Conservation (phyloP, 2,797 vertebrate species). For the Balearica regulorum region DNA sequence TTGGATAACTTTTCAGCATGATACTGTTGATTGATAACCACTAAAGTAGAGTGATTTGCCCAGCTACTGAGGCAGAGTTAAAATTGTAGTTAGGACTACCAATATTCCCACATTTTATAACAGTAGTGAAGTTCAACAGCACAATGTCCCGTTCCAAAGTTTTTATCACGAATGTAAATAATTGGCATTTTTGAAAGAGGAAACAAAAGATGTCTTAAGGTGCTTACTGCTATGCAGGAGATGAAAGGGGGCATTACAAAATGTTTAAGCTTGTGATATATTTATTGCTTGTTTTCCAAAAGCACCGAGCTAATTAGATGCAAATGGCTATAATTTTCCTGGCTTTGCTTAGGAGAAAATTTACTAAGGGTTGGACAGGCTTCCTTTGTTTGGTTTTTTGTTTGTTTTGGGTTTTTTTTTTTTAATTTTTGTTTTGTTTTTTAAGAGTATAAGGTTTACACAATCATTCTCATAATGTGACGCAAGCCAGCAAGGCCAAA, state of each 20-base stretch:
- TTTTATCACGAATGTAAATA: slow-evolving; percentile 72
- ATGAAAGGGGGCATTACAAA: slow-evolving; percentile 80
- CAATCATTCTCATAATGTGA: slow-evolving; percentile 82
- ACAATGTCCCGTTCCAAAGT: slow-evolving; percentile 76
- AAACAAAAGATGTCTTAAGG: slow-evolving; percentile 73
- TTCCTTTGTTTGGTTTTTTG: slow-evolving; percentile 53
- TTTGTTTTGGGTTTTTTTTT: neutral
- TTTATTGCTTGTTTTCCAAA: slow-evolving; percentile 76
- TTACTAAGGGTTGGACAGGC: slow-evolving; percentile 67
- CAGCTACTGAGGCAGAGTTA: slow-evolving; percentile 48
- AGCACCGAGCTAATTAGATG: slow-evolving; percentile 67
- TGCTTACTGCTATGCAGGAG: slow-evolving; percentile 80
- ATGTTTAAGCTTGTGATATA: slow-evolving; percentile 72
- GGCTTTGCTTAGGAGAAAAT: slow-evolving; percentile 71
- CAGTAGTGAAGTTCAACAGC: slow-evolving; percentile 69
- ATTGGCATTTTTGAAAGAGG: slow-evolving; percentile 75
- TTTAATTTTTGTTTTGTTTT: slow-evolving; percentile 49
- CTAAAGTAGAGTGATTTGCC: slow-evolving; percentile 77
- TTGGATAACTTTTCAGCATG: slow-evolving; percentile 57
- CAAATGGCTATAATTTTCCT: slow-evolving; percentile 72
- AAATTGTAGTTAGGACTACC: slow-evolving; percentile 58
- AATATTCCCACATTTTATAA: slow-evolving; percentile 34
- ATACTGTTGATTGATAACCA: slow-evolving; percentile 81
- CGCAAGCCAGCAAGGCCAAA: slow-evolving; percentile 80
- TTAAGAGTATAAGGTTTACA: slow-evolving; percentile 83